Percentiles rank a stretch among this genome's conserved stretches.
These are phyloP conservation scores for Calosoma granatense DNA, from an alignment of 1,140 invertebrate species.

Conservation along the genomic window DNA sequence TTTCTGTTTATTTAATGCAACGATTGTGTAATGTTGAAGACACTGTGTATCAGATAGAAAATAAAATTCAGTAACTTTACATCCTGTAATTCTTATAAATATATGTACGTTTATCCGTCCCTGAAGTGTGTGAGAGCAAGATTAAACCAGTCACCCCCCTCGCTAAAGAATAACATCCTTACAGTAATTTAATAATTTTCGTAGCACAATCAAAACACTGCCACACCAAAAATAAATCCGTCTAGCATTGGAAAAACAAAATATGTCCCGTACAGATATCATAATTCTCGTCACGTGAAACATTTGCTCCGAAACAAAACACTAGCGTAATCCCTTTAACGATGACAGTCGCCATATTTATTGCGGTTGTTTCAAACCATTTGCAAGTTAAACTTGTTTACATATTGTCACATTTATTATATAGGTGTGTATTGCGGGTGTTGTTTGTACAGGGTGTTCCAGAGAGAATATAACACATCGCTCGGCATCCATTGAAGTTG, in stretches of 20 bases:
- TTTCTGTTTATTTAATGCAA: too few species aligned
- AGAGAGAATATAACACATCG: not conserved
- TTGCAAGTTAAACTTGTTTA: not conserved
- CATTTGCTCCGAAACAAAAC: not conserved
- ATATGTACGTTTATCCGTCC: too few species aligned
- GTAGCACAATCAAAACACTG: not conserved
- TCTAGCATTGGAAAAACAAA: not conserved
- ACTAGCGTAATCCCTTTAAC: not conserved
- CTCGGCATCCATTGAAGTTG: not conserved
- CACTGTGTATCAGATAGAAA: too few species aligned
- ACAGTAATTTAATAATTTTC: not conserved
- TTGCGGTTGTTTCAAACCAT: not conserved
- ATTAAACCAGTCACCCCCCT: not conserved
- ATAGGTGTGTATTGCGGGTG: conserved; percentile 2
- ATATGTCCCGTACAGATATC: not conserved
- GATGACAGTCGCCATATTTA: not conserved
- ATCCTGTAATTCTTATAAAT: too few species aligned
- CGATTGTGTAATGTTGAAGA: too few species aligned
- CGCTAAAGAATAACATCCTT: not conserved
- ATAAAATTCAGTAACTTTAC: too few species aligned
- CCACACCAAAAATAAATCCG: not conserved
- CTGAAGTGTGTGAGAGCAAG: too few species aligned
- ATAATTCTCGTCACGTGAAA: not conserved
- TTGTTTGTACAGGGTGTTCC: conserved; percentile 2
- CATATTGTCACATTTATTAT: conserved; percentile 12